Percentiles rank a stretch among this genome's conserved stretches.
Conservation (phyloP, 2,888 invertebrate species). For the Bugulina stolonifera region DNA sequence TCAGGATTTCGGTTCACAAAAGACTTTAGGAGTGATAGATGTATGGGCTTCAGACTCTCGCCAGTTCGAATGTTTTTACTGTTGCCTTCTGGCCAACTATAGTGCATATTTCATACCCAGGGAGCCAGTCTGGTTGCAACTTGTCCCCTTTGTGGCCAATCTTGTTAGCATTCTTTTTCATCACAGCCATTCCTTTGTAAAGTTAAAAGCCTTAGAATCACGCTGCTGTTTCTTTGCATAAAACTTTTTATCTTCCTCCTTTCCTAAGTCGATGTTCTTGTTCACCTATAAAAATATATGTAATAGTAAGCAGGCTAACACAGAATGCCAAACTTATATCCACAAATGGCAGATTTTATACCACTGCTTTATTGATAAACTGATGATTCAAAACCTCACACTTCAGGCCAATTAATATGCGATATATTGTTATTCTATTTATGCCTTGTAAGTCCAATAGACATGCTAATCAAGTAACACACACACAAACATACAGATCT, state of each 20-base stretch:
- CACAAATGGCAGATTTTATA: too few relatives aligned
- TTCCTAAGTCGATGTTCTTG: background rate
- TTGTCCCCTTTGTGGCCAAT: too few relatives aligned
- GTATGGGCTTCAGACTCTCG: background rate
- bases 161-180: too few relatives aligned
- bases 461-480: too few relatives aligned
- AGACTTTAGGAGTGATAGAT: background rate
- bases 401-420: too few relatives aligned
- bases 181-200: background rate
- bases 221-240: background rate
- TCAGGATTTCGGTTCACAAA: background rate
- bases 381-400: too few relatives aligned
- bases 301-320: too few relatives aligned
- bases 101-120: background rate
- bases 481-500: too few relatives aligned
- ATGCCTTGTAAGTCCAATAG: too few relatives aligned
- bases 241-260: background rate
- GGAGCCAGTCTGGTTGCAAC: background rate
- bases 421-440: too few relatives aligned
- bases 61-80: background rate
- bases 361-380: too few relatives aligned
- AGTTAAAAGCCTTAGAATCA: background rate
- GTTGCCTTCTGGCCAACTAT: background rate
- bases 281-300: background rate
- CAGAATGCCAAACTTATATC: too few relatives aligned